Evolutionary conservation across 2,797 vertebrate species (phyloP).

Genomic region (Remorina albescens): DNA sequence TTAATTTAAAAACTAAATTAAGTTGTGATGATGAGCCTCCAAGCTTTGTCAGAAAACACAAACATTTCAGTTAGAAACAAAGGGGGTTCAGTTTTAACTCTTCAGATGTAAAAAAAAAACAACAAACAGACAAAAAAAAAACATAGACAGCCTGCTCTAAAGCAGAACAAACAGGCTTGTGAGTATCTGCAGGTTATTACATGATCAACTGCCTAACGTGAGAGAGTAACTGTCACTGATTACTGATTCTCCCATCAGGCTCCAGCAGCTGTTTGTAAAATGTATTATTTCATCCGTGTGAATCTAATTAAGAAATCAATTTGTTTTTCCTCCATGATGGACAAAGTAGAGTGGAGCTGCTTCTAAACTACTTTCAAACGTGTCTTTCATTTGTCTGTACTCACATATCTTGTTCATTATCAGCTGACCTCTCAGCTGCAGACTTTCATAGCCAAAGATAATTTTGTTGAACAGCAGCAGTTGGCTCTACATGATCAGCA

Average conservation of each 20-base stretch:
- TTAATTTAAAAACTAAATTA: too few species aligned
- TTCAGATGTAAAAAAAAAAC: too few species aligned
- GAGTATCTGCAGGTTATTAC: neutral
- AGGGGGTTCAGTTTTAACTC: neutral
- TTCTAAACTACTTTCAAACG: neutral
- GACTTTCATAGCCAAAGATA: too few species aligned
- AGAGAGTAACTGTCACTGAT: neutral
- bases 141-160: too few species aligned
- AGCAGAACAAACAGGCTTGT: slow-evolving; percentile 11
- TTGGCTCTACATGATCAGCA: neutral
- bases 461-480: too few species aligned
- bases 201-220: neutral
- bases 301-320: too few species aligned
- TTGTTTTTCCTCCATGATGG: too few species aligned
- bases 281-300: neutral
- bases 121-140: too few species aligned
- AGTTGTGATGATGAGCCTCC: neutral
- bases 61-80: neutral
- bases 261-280: neutral
- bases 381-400: neutral
- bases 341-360: neutral
- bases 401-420: neutral
- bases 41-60: neutral
- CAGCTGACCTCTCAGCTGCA: neutral
- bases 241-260: neutral